Percentiles rank a stretch among this genome's conserved stretches.
Evolutionary conservation across 2,113 vertebrate species (phyloP).

Genomic region (Chunga burmeisteri): DNA sequence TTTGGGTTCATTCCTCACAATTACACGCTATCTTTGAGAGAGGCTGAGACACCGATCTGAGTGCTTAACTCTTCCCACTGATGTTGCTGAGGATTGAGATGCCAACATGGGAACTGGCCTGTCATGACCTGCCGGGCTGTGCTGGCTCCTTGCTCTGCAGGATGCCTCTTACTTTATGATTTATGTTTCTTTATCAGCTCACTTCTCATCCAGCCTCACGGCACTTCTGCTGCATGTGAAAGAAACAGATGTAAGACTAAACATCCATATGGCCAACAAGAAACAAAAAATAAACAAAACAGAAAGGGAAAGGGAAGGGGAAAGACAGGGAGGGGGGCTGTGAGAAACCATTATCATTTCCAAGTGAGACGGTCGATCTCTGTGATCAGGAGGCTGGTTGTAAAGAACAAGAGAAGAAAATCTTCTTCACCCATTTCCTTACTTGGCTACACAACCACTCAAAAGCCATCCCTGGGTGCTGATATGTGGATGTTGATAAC

Average conservation of each 20-base stretch:
- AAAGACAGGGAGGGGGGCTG: background rate
- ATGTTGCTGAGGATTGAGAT: background rate
- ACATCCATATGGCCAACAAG: background rate
- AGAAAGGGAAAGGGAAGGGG: background rate
- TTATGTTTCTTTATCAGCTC: background rate
- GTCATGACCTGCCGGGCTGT: rapidly evolving
- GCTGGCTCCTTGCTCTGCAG: background rate
- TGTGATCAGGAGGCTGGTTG: background rate
- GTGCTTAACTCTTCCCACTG: background rate
- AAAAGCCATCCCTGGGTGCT: background rate
- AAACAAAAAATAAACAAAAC: background rate
- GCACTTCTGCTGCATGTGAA: background rate
- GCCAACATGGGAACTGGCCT: background rate
- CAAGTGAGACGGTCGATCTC: rapidly evolving
- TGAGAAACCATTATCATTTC: background rate
- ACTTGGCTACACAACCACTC: background rate
- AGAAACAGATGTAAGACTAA: background rate
- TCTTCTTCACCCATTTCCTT: background rate
- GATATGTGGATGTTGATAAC: background rate
- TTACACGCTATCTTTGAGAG: background rate
- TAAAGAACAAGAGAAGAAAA: background rate
- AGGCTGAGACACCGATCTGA: background rate
- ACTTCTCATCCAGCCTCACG: rapidly evolving
- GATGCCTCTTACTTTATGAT: background rate
- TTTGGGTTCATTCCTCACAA: background rate